Evolutionary conservation across 2,797 vertebrate species (phyloP), one percentile per base, ranked within the genome.

Genomic region (Muscicapa striata): DNA sequence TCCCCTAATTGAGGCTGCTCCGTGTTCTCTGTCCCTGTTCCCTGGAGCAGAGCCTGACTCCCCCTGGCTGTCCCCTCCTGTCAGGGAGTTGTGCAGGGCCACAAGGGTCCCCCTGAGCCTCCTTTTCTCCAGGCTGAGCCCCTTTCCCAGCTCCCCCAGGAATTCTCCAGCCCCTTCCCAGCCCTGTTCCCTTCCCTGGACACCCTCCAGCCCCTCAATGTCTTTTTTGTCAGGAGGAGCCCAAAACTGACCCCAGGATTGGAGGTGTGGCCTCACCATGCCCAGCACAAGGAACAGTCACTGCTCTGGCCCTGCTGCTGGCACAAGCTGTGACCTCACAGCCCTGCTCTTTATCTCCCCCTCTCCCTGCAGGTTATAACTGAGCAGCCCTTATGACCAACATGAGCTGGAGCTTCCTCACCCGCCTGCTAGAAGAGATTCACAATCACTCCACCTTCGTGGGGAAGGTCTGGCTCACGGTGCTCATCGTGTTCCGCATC

Each of bases 381-480:
- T 99, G 98, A 98, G 97, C 95, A 94, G 98, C 95, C 97, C 98
- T 94, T 97, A 97, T 98, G 98, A 98, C 98, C 98, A 99, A 98
- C 98, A 99, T 99, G 99, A 99, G 99, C 98, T 99, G 99, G 99
- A 99, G 99, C 96, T 99, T 99, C 88, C 98, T 99, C 92, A 99
- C 99, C 84, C 99, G 99, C 97, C 99, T 99, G 96, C 98, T 99
- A 98, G 99, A 99, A 98, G 99, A 99, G 98, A 99, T 99, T 97
- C 99, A 99, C 98, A 99, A 99, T 80, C 99, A 99, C 97, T 99
- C 99, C 98, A 99, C 99, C 40, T 99, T 99, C 19, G 99, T 99
- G 98, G 99, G 99, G 94, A 99, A 99, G 98, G 99, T 99, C 92
- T 99, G 99, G 99, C 98, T 99, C 89, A 99, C 99, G 0, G 99